Conservation (phyloP, 1,140 invertebrate species). For the Glossosoma conforme region DNA sequence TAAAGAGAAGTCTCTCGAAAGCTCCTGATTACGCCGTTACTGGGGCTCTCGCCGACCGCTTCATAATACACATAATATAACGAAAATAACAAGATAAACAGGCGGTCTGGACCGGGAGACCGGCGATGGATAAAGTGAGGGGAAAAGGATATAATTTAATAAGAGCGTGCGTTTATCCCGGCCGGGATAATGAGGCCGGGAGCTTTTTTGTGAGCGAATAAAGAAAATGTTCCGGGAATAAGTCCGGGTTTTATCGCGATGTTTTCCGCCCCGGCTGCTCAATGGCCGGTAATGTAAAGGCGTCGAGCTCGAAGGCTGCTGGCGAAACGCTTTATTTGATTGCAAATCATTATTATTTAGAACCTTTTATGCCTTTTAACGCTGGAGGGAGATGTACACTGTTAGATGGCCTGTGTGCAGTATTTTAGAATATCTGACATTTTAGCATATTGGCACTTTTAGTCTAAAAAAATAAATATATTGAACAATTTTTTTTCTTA, state of each 20-base stretch:
- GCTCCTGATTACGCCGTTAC: conserved; percentile 29
- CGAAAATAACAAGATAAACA: conserved; percentile 27
- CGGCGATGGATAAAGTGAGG: conserved; percentile 21
- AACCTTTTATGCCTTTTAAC: no score
- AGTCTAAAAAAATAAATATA: no score
- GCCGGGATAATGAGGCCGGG: conserved; percentile 21
- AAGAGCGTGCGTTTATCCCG: conserved; percentile 27
- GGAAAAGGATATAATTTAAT: conserved; percentile 30
- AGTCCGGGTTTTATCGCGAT: conserved; percentile 19
- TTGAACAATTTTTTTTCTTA: no score
- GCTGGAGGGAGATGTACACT: no score
- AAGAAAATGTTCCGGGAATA: conserved; percentile 15
- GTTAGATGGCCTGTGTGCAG: no score
- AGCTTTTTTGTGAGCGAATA: conserved; percentile 13
- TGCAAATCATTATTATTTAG: no score
- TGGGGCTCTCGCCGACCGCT: conserved; percentile 20
- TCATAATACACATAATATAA: conserved; percentile 25
- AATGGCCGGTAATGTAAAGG: conserved; percentile 7
- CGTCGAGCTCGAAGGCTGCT: no score
- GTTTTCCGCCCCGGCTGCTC: conserved; percentile 2
- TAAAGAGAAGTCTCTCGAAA: conserved; percentile 15
- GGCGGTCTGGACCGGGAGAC: conserved; percentile 2
- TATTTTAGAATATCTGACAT: no score
- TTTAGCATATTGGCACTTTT: no score
- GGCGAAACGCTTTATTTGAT: no score